Percentiles rank a stretch among this genome's conserved stretches.
Conservation (phyloP, 1,140 invertebrate genomes). For the Camponotus vicinus region DNA sequence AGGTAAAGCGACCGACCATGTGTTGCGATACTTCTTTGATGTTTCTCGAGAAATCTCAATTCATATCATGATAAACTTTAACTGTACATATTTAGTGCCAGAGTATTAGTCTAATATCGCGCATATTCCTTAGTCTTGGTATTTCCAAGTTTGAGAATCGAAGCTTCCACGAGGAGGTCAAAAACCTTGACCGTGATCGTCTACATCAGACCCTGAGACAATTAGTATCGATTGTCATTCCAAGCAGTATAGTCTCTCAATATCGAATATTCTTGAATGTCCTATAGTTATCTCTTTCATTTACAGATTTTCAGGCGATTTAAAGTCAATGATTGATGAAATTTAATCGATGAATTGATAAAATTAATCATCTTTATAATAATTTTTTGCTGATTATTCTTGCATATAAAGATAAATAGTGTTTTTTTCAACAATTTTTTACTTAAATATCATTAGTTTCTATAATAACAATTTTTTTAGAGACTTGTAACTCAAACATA, state of each 20-base stretch:
- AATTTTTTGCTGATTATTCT: neutral
- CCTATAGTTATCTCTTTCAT: neutral
- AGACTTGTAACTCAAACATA: neutral
- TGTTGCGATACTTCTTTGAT: neutral
- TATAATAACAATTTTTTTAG: neutral
- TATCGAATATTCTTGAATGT: neutral
- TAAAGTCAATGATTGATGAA: neutral
- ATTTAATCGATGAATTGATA: neutral
- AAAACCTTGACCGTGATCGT: constrained; percentile 47
- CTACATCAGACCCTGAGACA: neutral
- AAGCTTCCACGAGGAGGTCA: constrained; percentile 1
- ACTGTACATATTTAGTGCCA: neutral
- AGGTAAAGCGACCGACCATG: neutral
- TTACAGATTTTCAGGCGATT: neutral
- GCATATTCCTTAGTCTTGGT: neutral
- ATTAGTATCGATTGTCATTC: constrained; percentile 48
- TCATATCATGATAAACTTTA: neutral
- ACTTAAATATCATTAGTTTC: neutral
- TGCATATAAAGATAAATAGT: neutral
- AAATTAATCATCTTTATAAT: neutral
- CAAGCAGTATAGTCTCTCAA: neutral
- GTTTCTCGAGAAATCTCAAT: constrained; percentile 4
- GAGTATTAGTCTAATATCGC: neutral
- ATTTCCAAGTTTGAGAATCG: constrained; percentile 26
- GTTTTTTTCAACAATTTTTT: neutral